Evolutionary conservation across 2,113 vertebrate genomes (phyloP).

Genomic region (Dolichotis patagonum): DNA sequence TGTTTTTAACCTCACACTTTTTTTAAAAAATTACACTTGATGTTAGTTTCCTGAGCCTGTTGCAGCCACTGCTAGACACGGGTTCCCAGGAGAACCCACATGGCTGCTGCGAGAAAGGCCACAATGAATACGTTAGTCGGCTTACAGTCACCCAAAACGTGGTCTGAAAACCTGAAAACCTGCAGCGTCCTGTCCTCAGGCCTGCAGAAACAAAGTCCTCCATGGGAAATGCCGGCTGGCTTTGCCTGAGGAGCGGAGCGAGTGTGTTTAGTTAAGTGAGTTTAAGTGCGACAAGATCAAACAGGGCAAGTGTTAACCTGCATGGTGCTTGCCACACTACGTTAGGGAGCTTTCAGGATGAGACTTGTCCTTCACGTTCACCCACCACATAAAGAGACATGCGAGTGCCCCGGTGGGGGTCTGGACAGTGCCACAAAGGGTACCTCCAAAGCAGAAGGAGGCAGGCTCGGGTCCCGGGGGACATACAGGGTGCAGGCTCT

Average conservation of each 20-base stretch:
- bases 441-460: not conserved
- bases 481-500: not conserved
- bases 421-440: not conserved
- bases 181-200: not conserved
- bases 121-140: not conserved
- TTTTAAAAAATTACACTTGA: fast-evolving
- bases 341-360: fast-evolving
- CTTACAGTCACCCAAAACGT: not conserved
- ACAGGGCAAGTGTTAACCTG: not conserved
- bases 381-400: not conserved
- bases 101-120: not conserved
- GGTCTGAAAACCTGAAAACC: not conserved
- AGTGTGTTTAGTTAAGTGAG: not conserved
- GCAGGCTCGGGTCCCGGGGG: not conserved
- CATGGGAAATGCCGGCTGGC: not conserved
- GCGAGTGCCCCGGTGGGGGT: not conserved
- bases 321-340: fast-evolving
- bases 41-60: conserved; percentile 39
- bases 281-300: not conserved
- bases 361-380: not conserved
- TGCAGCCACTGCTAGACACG: not conserved
- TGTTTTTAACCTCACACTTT: conserved; percentile 38
- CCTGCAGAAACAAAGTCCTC: not conserved
- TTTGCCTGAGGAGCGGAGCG: not conserved
- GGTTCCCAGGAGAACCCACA: not conserved